Conservation (phyloP, 2,113 vertebrate species). For the Pongo pygmaeus region DNA sequence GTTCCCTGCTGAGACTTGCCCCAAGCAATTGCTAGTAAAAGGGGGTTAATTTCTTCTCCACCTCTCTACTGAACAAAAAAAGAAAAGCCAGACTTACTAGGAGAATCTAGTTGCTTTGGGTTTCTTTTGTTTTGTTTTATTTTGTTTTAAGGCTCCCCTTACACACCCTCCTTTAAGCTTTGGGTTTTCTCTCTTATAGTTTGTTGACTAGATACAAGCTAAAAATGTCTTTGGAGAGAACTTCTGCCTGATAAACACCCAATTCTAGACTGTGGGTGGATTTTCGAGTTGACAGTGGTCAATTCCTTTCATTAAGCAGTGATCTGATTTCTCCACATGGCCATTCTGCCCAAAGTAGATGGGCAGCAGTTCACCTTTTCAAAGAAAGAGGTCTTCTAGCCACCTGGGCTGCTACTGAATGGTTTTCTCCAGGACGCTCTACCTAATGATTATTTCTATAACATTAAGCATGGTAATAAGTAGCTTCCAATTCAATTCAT, state of each 20-base stretch:
- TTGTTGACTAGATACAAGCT: not conserved
- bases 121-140: not conserved
- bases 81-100: not conserved
- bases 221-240: slow-evolving; percentile 62
- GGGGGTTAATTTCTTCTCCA: not conserved
- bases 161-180: slow-evolving; percentile 1
- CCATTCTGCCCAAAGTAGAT: not conserved
- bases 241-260: not conserved
- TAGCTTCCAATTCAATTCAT: not conserved
- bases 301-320: not conserved
- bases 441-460: not conserved
- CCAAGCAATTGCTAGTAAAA: fast-evolving
- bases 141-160: slow-evolving; percentile 15
- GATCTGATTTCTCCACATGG: not conserved
- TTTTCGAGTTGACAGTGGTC: not conserved
- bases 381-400: not conserved
- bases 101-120: slow-evolving; percentile 10
- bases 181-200: slow-evolving; percentile 42
- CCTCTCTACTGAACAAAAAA: not conserved
- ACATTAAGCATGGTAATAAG: not conserved
- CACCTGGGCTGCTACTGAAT: not conserved
- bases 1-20: not conserved
- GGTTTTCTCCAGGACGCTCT: slow-evolving; percentile 63
- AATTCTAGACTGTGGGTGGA: not conserved
- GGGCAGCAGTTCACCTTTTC: not conserved